These are phyloP conservation scores for Unio delphinus DNA, from an alignment of 2,888 invertebrate genomes.

Conservation along the genomic window DNA sequence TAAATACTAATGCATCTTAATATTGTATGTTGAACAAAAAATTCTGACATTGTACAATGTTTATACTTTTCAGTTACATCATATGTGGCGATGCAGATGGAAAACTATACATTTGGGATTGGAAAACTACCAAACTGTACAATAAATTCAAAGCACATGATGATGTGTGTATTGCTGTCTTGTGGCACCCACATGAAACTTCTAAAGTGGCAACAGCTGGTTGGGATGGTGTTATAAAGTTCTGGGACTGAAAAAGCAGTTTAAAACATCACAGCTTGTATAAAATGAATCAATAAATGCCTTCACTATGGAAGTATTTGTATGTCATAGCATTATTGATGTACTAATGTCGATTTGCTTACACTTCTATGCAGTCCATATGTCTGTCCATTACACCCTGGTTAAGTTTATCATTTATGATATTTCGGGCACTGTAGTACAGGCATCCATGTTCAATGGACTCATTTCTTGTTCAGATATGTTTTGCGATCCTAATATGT, in stretches of 20 bases:
- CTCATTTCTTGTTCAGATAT: too few relatives aligned
- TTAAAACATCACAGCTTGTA: neutral
- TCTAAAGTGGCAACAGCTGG: slow-evolving; percentile 97
- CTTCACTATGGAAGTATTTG: too few relatives aligned
- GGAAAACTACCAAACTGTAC: slow-evolving; percentile 98
- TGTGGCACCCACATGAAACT: slow-evolving; percentile 99
- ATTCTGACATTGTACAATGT: neutral
- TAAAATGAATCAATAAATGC: too few relatives aligned
- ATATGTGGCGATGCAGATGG: slow-evolving; percentile 99
- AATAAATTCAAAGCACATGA: slow-evolving; percentile 99
- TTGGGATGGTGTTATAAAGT: slow-evolving; percentile 99
- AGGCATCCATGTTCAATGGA: too few relatives aligned
- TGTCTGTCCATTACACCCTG: too few relatives aligned
- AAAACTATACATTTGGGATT: slow-evolving; percentile 99
- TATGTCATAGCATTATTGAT: too few relatives aligned
- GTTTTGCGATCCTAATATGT: too few relatives aligned
- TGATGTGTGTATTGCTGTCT: slow-evolving; percentile 91
- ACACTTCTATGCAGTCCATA: too few relatives aligned
- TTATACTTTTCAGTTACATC: slow-evolving; percentile 83
- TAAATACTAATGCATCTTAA: too few relatives aligned
- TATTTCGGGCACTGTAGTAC: too few relatives aligned
- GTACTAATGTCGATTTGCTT: too few relatives aligned
- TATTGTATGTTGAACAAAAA: neutral
- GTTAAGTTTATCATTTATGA: too few relatives aligned
- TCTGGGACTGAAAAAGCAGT: slow-evolving; percentile 85